These are phyloP conservation scores for Manis javanica DNA, from an alignment of 2,797 vertebrate species.

Conservation along the genomic window DNA sequence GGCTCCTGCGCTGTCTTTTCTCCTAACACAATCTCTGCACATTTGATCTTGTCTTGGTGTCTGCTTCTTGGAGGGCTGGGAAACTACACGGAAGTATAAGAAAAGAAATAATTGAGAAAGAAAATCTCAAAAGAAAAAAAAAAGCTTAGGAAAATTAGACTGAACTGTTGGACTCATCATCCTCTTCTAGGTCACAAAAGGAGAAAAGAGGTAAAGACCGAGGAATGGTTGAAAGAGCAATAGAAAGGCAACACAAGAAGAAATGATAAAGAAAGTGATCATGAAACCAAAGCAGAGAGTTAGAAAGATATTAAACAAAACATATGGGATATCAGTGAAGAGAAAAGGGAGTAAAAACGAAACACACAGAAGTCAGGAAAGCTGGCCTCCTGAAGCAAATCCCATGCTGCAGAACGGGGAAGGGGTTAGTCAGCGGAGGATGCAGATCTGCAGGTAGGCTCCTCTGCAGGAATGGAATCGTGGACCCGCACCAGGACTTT, in stretches of 20 bases:
- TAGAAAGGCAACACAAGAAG: conserved; percentile 93
- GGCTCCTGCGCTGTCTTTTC: not conserved
- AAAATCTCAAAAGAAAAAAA: conserved; percentile 88
- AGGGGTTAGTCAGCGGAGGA: conserved; percentile 87
- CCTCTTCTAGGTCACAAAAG: conserved; percentile 91
- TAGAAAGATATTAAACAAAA: conserved; percentile 97
- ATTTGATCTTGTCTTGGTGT: not conserved
- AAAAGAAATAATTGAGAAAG: conserved; percentile 89
- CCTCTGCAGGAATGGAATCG: conserved; percentile 33
- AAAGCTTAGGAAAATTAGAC: conserved; percentile 90
- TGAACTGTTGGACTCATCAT: conserved; percentile 91
- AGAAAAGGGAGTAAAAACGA: conserved; percentile 89
- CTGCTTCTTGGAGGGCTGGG: not conserved
- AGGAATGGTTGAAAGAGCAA: conserved; percentile 89
- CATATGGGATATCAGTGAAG: conserved; percentile 93
- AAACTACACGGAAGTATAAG: not conserved
- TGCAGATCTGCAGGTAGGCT: conserved; percentile 93
- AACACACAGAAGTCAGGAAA: conserved; percentile 83
- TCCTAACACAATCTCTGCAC: not conserved
- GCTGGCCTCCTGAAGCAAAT: conserved; percentile 88
- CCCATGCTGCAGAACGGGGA: conserved; percentile 82
- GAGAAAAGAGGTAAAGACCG: conserved; percentile 93
- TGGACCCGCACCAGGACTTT: conserved; percentile 77
- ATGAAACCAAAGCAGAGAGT: conserved; percentile 91
- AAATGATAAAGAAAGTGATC: conserved; percentile 92